These are phyloP conservation scores for Drosophila tsacasi DNA, from an alignment of 1,140 invertebrate genomes.

Conservation along the genomic window DNA sequence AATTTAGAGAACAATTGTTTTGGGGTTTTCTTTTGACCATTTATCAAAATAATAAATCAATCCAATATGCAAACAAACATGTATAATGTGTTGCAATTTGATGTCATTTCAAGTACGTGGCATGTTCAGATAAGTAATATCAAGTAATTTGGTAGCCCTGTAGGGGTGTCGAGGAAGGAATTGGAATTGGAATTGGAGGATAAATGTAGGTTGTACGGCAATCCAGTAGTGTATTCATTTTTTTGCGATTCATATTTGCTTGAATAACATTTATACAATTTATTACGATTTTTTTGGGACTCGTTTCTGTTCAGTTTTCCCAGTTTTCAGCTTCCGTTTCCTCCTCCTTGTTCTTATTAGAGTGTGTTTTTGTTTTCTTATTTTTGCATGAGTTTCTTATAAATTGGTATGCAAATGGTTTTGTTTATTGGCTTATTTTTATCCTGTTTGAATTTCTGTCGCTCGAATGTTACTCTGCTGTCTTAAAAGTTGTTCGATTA, in stretches of 20 bases:
- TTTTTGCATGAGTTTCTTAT: constrained; percentile 33
- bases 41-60: constrained; percentile 27
- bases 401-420: constrained; percentile 41
- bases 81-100: constrained; percentile 55
- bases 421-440: constrained; percentile 42
- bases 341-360: constrained; percentile 35
- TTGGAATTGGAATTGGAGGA: constrained; percentile 14
- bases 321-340: constrained; percentile 41
- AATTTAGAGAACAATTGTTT: constrained; percentile 22
- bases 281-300: constrained; percentile 43
- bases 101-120: constrained; percentile 75
- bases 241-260: constrained; percentile 30
- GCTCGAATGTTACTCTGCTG: constrained; percentile 28
- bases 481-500: constrained; percentile 53
- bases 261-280: constrained; percentile 68
- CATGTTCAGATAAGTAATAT: constrained; percentile 67
- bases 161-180: constrained; percentile 16
- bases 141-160: constrained; percentile 26
- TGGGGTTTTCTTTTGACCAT: constrained; percentile 16
- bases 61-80: constrained; percentile 60
- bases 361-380: constrained; percentile 11
- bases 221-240: constrained; percentile 65
- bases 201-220: constrained; percentile 45
- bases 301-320: constrained; percentile 13
- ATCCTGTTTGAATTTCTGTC: constrained; percentile 54